A percentile compares a stretch with the other conserved stretches of the same genome.
phyloP scores from a whole-genome alignment of 2,888 invertebrate species.

The Orchesella flavescens region DNA sequence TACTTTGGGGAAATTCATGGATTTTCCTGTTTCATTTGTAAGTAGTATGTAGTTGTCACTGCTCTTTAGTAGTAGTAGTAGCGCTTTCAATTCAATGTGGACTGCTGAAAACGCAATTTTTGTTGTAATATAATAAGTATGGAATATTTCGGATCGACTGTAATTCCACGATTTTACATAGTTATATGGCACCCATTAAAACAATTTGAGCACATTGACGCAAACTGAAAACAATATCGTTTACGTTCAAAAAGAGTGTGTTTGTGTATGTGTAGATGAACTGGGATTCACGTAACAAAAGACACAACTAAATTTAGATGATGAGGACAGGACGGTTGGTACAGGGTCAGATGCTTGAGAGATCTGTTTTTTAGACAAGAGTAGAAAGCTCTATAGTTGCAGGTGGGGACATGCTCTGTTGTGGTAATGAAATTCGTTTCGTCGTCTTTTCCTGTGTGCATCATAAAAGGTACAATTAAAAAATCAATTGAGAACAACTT shows the following conservation, averaged over 20 bases:
- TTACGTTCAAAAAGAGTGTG: neutral
- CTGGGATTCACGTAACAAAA: too few relatives aligned
- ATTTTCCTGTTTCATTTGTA: neutral
- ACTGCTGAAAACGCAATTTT: neutral
- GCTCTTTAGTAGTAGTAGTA: too few relatives aligned
- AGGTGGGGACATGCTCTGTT: constrained; percentile 68
- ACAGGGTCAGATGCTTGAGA: constrained; percentile 11
- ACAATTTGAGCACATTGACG: constrained; percentile 38
- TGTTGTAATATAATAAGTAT: neutral
- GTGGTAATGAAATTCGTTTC: constrained; percentile 67
- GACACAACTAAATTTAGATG: neutral
- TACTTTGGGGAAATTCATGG: neutral
- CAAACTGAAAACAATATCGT: neutral
- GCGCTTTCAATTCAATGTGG: too few relatives aligned
- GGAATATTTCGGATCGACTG: too few relatives aligned
- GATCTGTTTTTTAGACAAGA: constrained; percentile 67
- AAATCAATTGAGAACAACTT: too few relatives aligned
- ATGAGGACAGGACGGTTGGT: neutral
- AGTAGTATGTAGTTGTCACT: too few relatives aligned
- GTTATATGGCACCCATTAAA: constrained; percentile 57
- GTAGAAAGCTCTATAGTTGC: constrained; percentile 72
- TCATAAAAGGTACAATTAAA: neutral
- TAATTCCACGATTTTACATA: neutral
- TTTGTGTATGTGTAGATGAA: constrained; percentile 9
- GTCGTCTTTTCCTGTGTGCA: constrained; percentile 69